Evolutionary conservation across 2,113 vertebrate species (phyloP).

Genomic region (Emydocephalus ijimae): DNA sequence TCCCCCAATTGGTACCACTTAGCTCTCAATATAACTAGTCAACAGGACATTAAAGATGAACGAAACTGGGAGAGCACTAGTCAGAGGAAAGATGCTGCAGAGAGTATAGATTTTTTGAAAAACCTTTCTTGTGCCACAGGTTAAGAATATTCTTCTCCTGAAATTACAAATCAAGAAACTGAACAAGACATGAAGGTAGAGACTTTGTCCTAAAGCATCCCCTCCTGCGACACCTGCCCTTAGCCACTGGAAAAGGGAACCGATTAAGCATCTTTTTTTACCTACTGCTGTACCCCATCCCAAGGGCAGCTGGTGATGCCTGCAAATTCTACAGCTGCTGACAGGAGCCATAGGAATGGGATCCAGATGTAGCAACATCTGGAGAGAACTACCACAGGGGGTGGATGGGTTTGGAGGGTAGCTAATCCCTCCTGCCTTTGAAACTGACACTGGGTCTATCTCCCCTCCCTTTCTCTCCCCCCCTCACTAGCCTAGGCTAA

Average conservation of each 20-base stretch:
- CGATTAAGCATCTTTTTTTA: background rate
- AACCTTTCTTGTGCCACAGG: background rate
- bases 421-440: conserved; percentile 1
- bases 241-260: background rate
- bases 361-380: conserved; percentile 34
- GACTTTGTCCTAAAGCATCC: background rate
- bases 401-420: conserved; percentile 23
- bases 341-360: conserved; percentile 6
- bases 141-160: background rate
- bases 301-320: conserved; percentile 25
- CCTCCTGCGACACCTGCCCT: background rate
- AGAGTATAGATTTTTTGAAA: background rate
- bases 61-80: background rate
- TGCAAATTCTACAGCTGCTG: conserved; percentile 7
- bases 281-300: background rate
- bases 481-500: background rate
- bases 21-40: background rate
- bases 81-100: background rate
- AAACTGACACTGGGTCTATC: conserved; percentile 16
- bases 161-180: background rate
- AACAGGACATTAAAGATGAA: background rate
- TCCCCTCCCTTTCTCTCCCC: background rate
- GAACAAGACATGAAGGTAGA: background rate
- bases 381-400: conserved; percentile 3
- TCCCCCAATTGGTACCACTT: background rate